phyloP scores from a whole-genome alignment of 2,888 invertebrate genomes.

The Himalopsyche japonica region DNA sequence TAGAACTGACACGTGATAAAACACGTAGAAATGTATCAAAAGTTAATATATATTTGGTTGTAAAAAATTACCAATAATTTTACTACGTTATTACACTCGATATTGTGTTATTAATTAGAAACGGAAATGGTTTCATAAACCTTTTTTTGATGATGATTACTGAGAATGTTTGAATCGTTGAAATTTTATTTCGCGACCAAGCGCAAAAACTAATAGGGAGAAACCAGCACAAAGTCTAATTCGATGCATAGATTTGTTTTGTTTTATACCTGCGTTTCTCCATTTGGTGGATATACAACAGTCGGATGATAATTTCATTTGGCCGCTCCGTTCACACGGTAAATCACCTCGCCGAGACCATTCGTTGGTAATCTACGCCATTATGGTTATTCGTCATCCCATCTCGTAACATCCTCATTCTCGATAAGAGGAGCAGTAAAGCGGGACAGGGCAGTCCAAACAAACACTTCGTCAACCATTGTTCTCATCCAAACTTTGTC shows the following conservation, averaged over 20 bases:
- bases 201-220: no score
- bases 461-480: not conserved
- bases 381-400: slow-evolving; percentile 29
- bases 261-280: not conserved
- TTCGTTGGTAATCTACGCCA: slow-evolving; percentile 37
- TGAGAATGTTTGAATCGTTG: no score
- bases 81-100: no score
- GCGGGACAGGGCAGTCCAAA: not conserved
- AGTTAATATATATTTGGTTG: no score
- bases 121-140: no score
- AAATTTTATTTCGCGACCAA: no score
- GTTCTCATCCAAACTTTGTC: not conserved
- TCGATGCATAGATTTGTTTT: not conserved
- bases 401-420: slow-evolving; percentile 9
- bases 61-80: no score
- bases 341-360: slow-evolving; percentile 34
- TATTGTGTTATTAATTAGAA: no score
- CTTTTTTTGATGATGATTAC: no score
- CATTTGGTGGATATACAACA: not conserved
- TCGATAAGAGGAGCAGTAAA: not conserved
- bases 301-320: not conserved
- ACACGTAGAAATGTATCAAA: no score
- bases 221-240: no score
- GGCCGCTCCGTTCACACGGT: slow-evolving; percentile 31
- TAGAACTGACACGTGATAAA: no score